Percentiles rank a stretch among this genome's conserved stretches.
Evolutionary conservation across 2,797 vertebrate species (phyloP).

Genomic region (Valencia hispanica): DNA sequence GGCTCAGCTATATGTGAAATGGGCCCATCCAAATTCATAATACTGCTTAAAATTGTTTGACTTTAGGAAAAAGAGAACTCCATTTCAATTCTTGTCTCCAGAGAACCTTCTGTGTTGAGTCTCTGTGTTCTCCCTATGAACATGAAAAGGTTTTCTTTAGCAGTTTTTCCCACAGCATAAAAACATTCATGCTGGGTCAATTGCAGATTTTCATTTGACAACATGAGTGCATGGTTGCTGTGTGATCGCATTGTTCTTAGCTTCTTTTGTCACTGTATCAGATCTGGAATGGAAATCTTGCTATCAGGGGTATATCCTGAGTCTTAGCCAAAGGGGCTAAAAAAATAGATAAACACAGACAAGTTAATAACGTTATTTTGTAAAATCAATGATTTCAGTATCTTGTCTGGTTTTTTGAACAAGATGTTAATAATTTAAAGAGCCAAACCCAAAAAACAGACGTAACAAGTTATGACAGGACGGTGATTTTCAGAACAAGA

Average conservation of each 20-base stretch:
- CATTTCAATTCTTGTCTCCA: neutral
- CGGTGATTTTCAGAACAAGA: neutral
- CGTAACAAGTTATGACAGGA: neutral
- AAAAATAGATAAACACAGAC: neutral
- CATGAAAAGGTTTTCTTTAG: neutral
- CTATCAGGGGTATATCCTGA: neutral
- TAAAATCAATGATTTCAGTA: neutral
- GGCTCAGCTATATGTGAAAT: no score
- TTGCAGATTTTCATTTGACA: neutral
- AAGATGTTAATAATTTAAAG: neutral
- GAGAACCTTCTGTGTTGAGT: neutral
- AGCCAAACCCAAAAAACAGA: neutral
- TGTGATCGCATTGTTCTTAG: neutral
- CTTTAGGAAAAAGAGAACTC: neutral
- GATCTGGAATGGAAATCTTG: neutral
- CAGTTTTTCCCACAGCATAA: neutral
- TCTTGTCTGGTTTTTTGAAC: neutral
- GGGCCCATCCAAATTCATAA: neutral
- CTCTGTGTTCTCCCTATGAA: neutral
- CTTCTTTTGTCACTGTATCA: neutral
- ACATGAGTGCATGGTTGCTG: neutral
- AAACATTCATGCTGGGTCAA: neutral
- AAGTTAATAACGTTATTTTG: neutral
- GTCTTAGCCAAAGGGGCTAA: neutral
- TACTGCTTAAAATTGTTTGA: no score